Base-by-base conservation (phyloP, 2,113 vertebrate genomes). In the Bos taurus region DNA sequence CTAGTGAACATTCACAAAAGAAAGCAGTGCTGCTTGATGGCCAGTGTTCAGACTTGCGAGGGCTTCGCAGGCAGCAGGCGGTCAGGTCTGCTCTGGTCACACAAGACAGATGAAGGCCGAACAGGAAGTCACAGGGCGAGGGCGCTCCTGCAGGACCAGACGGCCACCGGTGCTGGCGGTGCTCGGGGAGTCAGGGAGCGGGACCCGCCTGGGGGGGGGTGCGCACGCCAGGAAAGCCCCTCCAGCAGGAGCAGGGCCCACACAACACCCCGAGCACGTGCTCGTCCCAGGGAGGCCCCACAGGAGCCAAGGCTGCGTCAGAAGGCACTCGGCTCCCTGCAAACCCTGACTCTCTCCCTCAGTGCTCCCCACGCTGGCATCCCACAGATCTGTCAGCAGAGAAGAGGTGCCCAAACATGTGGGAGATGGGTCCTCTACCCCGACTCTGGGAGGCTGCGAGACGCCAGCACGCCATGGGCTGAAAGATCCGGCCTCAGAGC, bases 161-260 rank as follows among this genome's bases (percentile, higher is more conserved):
- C 17, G 15, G 30, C 71, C 30, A 14, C 43, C 12, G 12, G 46
- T 21, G 33, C 16, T 4, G 0, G 13, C 4, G 10, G 54, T 4
- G 43, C 21, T 26, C 2, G 8, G 40, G 67, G 80, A n/a, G 11
- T 81, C 71, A n/a, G 40, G 48, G 7, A 81, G 60, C 25, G 2
- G 23, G n/a, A 25, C 1, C 1, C 7, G 26, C 57, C 50, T 8
- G 28, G 2, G 67, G 57, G 57, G 40, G 2, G 48, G 16, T 16
- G 71, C 7, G 3, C 5, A 57, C 1, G 0, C 19, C 74, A 88
- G 74, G 54, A 78, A 50, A 28, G 60, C 12, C 5, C 21, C 6
- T 36, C 74, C 56, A 19, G 12, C 48, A 30, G 26, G 28, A 33
- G 25, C 11, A 8, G n/a, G 30, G 56, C 16, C 59, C 4, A 2